Evolutionary conservation across 2,797 vertebrate species (phyloP).

Genomic region (Euphonia xanthogaster): DNA sequence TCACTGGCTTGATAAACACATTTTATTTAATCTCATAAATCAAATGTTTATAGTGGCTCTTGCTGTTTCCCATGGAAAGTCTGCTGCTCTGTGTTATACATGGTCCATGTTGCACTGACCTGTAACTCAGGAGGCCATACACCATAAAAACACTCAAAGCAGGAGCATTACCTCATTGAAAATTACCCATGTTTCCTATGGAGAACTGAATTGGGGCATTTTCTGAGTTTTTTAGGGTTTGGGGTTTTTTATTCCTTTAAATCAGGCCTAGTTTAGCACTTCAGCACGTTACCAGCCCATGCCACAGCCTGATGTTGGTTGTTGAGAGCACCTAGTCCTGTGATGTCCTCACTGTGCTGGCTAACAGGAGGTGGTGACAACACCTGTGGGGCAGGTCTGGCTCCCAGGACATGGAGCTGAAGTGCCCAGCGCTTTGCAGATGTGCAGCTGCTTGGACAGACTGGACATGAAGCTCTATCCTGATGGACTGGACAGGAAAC

Average conservation of each 20-base stretch:
- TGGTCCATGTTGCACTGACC: neutral
- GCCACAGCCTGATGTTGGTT: neutral
- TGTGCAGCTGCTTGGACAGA: neutral
- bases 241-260: fast-evolving
- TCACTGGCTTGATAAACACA: neutral
- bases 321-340: neutral
- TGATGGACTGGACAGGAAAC: neutral
- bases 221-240: neutral
- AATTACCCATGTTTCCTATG: neutral
- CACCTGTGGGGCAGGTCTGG: neutral
- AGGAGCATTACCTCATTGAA: neutral
- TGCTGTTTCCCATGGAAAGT: neutral
- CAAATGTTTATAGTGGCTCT: neutral
- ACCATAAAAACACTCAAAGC: neutral
- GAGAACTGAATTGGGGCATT: fast-evolving
- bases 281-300: neutral
- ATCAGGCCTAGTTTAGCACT: neutral
- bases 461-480: neutral
- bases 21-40: neutral
- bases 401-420: neutral
- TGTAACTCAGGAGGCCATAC: neutral
- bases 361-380: neutral
- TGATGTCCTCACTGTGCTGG: fast-evolving
- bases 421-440: neutral
- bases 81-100: neutral